Evolutionary conservation across 2,113 vertebrate genomes (phyloP), one percentile per base, ranked within the genome.

Genomic region (Alligator sinensis): DNA sequence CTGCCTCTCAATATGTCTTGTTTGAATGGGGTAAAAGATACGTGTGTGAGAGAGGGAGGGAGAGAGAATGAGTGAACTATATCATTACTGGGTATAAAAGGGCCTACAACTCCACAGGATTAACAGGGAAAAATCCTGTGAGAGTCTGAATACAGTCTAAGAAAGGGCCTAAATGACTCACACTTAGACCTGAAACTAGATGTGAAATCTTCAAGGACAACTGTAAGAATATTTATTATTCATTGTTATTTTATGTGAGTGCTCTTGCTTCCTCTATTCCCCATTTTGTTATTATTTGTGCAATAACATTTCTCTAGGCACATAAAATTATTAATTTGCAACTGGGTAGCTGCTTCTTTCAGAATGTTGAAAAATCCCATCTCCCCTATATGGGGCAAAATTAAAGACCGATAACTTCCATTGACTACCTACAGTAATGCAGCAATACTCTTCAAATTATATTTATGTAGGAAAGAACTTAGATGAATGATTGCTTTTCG

Each of bases 241-340:
- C 88, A 91, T 85, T 94, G 88, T 95, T 90, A 92, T 94, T 87
- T 88, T 77, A 80, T 91, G 63, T 62, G 77, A 93, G 82, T 57
- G 82, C 78, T 87, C 61, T 91, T 68, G 62, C 57, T 86, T 93
- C 86, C 90, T 90, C 84, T 88, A 84, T 93, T 87, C 86, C 86
- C 84, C 62, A 94, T 22, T 59, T 61, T 68, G 86, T 91, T 92
- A 84, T 86, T 92, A 80, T 89, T 95, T 95, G 88, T 95, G 87
- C 55, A 93, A 89, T 89, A 86, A 86, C 93, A 91, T 78, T 96
- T 90, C 85, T 93, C 82, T 70, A 95, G 85, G 87, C 88, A 18
- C 22, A 64, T 60, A 82, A 92, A 95, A 75, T 70, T 3, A 94
- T 64, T 91, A 93, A 95, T 93, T 93, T 95, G 95, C 93, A 95